phyloP scores from a whole-genome alignment of 2,797 vertebrate species.

The Cyprinella venusta region DNA sequence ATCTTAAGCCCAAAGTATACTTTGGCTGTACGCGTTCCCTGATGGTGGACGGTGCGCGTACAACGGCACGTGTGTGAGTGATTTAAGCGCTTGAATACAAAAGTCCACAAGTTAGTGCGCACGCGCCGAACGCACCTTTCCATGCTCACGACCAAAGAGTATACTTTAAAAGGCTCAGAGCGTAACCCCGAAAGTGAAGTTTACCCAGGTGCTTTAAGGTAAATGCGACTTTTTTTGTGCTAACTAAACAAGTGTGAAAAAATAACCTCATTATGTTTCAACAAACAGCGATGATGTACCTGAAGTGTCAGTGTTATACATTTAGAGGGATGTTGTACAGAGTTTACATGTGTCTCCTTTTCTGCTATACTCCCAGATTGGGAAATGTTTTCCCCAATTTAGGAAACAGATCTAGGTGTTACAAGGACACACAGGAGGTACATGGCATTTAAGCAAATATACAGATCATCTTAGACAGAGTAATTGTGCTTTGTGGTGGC shows the following conservation, averaged over 20 bases:
- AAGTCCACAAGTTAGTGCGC: not conserved
- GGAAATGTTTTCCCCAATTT: not conserved
- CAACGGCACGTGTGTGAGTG: not conserved
- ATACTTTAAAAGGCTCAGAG: not conserved
- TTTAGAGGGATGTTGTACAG: not conserved
- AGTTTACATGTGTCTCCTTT: constrained; percentile 14
- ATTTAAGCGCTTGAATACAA: not conserved
- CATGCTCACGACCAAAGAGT: not conserved
- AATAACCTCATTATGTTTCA: not conserved
- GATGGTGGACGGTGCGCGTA: not conserved
- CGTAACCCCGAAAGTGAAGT: not conserved
- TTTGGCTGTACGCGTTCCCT: not conserved
- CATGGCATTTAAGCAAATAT: not conserved
- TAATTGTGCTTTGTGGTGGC: constrained; percentile 18
- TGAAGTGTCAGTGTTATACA: constrained; percentile 7
- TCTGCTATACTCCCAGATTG: not conserved
- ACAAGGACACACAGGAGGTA: not conserved
- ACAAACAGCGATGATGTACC: not conserved
- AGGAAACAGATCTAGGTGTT: constrained; percentile 11
- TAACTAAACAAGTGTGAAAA: not conserved
- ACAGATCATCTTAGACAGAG: not conserved
- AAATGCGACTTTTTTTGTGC: not conserved
- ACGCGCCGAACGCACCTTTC: not conserved
- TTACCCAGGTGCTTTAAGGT: not conserved
- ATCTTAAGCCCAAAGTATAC: not conserved